These are phyloP conservation scores for Chymomyza caudatula DNA, from an alignment of 2,888 invertebrate species.

Conservation along the genomic window DNA sequence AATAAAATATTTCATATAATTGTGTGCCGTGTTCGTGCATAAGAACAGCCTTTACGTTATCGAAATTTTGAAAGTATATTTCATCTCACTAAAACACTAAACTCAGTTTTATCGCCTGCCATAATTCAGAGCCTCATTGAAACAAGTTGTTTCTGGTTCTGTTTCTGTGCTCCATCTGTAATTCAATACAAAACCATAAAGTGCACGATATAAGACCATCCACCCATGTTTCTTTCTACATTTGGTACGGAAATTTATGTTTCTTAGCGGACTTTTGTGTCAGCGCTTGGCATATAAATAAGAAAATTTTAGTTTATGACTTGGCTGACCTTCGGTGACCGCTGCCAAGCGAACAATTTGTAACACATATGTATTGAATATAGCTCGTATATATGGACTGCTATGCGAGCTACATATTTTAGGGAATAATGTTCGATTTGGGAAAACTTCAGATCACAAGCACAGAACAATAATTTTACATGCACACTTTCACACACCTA, in stretches of 20 bases:
- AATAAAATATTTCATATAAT: neutral
- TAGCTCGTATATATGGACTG: neutral
- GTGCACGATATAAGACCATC: slow-evolving; percentile 53
- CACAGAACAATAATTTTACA: no score
- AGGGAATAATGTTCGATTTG: no score
- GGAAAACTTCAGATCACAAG: no score
- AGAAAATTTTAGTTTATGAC: slow-evolving; percentile 63
- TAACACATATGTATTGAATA: neutral
- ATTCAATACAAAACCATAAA: slow-evolving; percentile 62
- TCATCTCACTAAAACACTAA: slow-evolving; percentile 59
- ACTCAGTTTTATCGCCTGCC: slow-evolving; percentile 49
- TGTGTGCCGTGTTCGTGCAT: neutral
- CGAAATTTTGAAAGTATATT: slow-evolving; percentile 62
- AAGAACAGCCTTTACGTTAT: slow-evolving; percentile 37
- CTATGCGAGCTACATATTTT: neutral
- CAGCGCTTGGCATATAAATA: slow-evolving; percentile 54
- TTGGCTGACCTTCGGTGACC: slow-evolving; percentile 57
- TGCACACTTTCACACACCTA: no score
- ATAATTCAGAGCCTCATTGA: slow-evolving; percentile 47
- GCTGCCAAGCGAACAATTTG: neutral
- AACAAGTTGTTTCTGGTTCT: neutral
- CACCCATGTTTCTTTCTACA: slow-evolving; percentile 39
- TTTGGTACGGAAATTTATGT: slow-evolving; percentile 54
- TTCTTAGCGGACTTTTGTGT: slow-evolving; percentile 49
- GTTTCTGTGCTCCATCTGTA: slow-evolving; percentile 31